Conservation (phyloP, 2,797 vertebrate species). For the Lerista edwardsae region DNA sequence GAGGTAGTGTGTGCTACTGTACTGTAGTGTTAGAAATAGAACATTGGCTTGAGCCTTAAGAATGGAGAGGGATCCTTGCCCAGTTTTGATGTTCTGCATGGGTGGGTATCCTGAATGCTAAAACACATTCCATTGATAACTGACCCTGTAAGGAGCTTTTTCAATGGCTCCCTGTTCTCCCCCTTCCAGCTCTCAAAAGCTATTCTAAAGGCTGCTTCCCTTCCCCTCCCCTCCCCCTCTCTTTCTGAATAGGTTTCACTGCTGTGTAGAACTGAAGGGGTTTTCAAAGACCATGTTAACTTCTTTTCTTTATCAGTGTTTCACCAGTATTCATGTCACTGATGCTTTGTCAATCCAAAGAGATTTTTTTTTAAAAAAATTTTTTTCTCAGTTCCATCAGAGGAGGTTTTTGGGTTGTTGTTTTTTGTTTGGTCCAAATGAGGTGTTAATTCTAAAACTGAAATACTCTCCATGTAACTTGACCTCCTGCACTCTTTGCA, state of each 20-base stretch:
- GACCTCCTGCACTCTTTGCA: not conserved
- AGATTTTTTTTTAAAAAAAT: constrained; percentile 49
- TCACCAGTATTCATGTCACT: constrained; percentile 40
- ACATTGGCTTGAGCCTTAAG: constrained; percentile 65
- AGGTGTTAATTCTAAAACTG: not conserved
- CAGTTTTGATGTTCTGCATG: constrained; percentile 83
- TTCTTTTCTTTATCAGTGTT: constrained; percentile 36
- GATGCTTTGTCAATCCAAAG: constrained; percentile 41
- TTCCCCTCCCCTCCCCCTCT: not conserved
- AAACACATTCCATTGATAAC: constrained; percentile 78
- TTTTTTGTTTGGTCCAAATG: not conserved
- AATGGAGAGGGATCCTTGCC: constrained; percentile 71
- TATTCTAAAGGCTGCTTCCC: constrained; percentile 53
- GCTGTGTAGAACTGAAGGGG: constrained; percentile 43
- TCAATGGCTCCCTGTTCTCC: constrained; percentile 64
- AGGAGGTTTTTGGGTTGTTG: not conserved
- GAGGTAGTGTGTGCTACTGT: constrained; percentile 64
- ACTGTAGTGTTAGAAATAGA: constrained; percentile 48
- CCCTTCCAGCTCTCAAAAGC: constrained; percentile 48
- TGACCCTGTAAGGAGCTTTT: constrained; percentile 75
- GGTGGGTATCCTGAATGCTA: constrained; percentile 79
- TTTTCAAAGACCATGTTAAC: constrained; percentile 55
- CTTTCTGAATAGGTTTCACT: constrained; percentile 58
- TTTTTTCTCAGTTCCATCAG: constrained; percentile 55
- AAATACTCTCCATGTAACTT: not conserved